Evolutionary conservation across 1,140 invertebrate species (phyloP), one percentile per base, ranked within the genome.

Genomic region (Orchestia grillus): DNA sequence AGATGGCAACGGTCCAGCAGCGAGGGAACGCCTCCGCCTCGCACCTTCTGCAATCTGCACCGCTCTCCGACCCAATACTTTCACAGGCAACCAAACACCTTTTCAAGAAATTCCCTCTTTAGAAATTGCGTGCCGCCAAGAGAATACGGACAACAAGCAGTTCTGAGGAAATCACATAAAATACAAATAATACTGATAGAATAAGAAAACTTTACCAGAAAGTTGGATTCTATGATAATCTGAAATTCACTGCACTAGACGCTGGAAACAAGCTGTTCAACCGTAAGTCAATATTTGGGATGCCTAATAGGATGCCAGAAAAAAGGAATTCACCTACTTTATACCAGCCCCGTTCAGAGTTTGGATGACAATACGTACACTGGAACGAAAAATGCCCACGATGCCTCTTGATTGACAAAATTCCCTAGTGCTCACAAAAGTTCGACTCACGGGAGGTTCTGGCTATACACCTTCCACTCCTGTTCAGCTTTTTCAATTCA

Each of bases 1-100:
- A 90, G 88, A 90, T 90, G 88, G 88, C 88, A 90, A 90, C 4
- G 88, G 88, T 90, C 88, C 88, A 90, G 88, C 88, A 43, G 19
- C 28, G 11, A 28, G 88, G 88, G 28, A 90, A 90, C 88, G 41
- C 88, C 88, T 90, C 43, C 88, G 41, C 41, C 88, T 90, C 41
- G 43, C 88, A 41, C 41, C 88, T 44, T 42, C 88, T 19, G 43
- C 88, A 41, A 90, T 44, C 88, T 90, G 41, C 88, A 90, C 88
- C 88, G 88, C 88, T 90, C 88, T 44, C n/a, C 88, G 41, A 90
- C n/a, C 88, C 41, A 42, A 90, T 90, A 90, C 88, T 90, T 90
- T 90, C 88, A 90, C 88, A 90, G 43, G 88, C 88, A 90, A 42
- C 41, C 88, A 15, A 90, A 90, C 4, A 4, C 6, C 88, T 28